Evolutionary conservation across 2,113 vertebrate genomes (phyloP).

Genomic region (Etia nguti): DNA sequence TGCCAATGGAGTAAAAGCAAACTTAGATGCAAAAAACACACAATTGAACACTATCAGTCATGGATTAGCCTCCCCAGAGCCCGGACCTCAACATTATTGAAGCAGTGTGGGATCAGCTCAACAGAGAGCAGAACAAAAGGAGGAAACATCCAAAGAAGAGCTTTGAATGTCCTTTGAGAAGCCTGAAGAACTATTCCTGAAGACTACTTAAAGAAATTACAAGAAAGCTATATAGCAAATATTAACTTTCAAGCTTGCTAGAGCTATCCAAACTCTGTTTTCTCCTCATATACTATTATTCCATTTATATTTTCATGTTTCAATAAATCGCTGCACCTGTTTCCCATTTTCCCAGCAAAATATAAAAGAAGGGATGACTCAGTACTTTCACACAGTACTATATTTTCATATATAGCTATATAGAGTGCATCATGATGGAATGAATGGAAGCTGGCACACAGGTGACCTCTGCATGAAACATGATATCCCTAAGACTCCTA

Average conservation of each 20-base stretch:
- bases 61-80: background rate
- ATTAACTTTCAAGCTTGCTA: background rate
- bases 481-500: background rate
- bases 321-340: background rate
- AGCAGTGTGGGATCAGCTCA: background rate
- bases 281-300: background rate
- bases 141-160: background rate
- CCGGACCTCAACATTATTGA: background rate
- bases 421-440: background rate
- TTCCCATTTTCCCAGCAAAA: background rate
- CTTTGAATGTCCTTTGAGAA: background rate
- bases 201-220: background rate
- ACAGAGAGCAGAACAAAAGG: background rate
- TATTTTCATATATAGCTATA: background rate
- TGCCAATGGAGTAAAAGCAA: background rate
- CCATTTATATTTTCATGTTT: background rate
- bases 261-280: background rate
- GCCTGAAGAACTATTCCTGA: background rate
- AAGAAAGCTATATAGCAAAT: background rate
- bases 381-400: background rate
- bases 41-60: background rate
- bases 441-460: constrained; percentile 1
- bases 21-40: background rate
- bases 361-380: background rate
- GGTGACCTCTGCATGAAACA: constrained; percentile 9